Conservation (phyloP, 1,140 invertebrate genomes). For the Drosophila sucinea region DNA sequence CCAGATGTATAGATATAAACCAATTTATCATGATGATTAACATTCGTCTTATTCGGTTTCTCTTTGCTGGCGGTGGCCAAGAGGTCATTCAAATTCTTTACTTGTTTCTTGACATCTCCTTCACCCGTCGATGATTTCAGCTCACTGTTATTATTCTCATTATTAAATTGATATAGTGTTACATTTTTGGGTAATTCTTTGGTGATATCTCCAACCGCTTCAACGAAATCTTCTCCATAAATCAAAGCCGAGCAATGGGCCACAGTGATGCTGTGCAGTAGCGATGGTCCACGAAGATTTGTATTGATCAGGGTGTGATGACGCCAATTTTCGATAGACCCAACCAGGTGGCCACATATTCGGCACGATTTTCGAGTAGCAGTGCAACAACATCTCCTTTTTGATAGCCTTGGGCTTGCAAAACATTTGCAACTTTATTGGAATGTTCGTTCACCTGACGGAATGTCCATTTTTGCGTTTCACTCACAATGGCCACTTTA, state of each 20-base stretch:
- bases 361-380: conserved; percentile 94
- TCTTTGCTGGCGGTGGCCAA: conserved; percentile 52
- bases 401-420: conserved; percentile 89
- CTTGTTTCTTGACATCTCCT: conserved; percentile 44
- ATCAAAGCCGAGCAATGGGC: conserved; percentile 92
- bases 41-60: conserved; percentile 58
- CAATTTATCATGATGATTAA: conserved; percentile 85
- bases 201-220: conserved; percentile 50
- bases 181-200: conserved; percentile 59
- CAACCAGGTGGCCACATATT: conserved; percentile 95
- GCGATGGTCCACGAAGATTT: conserved; percentile 91
- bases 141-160: conserved; percentile 69
- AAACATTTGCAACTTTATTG: conserved; percentile 93
- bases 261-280: conserved; percentile 94
- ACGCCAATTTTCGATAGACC: conserved; percentile 95
- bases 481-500: conserved; percentile 90
- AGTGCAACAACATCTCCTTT: conserved; percentile 95
- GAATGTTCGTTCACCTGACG: conserved; percentile 91
- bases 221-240: conserved; percentile 86
- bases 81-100: conserved; percentile 65
- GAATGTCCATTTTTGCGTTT: conserved; percentile 89
- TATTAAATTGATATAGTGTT: conserved; percentile 85
- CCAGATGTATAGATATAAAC: conserved; percentile 95
- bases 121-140: conserved; percentile 41
- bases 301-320: conserved; percentile 96